A percentile compares a stretch with the other conserved stretches of the same genome.
Conservation (phyloP, 2,888 invertebrate species). For the Epinotia ramella region DNA sequence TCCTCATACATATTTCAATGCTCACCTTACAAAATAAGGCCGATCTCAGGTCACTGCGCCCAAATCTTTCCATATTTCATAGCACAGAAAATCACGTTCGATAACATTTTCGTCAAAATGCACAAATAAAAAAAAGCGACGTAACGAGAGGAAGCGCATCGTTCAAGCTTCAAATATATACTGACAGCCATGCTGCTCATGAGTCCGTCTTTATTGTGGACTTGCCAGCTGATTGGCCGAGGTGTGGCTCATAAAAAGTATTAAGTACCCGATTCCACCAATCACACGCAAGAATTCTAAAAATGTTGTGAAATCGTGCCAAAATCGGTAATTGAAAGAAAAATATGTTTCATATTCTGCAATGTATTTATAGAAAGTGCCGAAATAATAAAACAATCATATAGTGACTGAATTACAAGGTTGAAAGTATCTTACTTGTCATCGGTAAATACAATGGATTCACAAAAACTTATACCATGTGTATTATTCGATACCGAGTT, state of each 20-base stretch:
- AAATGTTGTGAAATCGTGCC: slow-evolving; percentile 72
- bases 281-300: slow-evolving; percentile 64
- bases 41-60: slow-evolving; percentile 82
- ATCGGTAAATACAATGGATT: not conserved
- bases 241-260: slow-evolving; percentile 65
- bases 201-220: slow-evolving; percentile 93
- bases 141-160: slow-evolving; percentile 94
- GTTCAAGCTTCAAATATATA: slow-evolving; percentile 97
- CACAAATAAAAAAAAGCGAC: slow-evolving; percentile 85
- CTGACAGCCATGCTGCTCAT: slow-evolving; percentile 97
- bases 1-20: slow-evolving; percentile 46
- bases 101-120: slow-evolving; percentile 82
- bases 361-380: slow-evolving; percentile 26
- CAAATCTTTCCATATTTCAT: slow-evolving; percentile 83
- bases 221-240: slow-evolving; percentile 88
- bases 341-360: slow-evolving; percentile 45
- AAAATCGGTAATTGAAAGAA: slow-evolving; percentile 57
- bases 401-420: not conserved
- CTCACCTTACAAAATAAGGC: slow-evolving; percentile 72
- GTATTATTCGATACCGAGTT: not conserved
- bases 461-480: not conserved
- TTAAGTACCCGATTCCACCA: slow-evolving; percentile 63
- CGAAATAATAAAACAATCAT: not conserved
- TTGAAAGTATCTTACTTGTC: not conserved
- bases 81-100: slow-evolving; percentile 82